phyloP scores from a whole-genome alignment of 2,888 invertebrate genomes.

The Scaptomyza caliginosa region DNA sequence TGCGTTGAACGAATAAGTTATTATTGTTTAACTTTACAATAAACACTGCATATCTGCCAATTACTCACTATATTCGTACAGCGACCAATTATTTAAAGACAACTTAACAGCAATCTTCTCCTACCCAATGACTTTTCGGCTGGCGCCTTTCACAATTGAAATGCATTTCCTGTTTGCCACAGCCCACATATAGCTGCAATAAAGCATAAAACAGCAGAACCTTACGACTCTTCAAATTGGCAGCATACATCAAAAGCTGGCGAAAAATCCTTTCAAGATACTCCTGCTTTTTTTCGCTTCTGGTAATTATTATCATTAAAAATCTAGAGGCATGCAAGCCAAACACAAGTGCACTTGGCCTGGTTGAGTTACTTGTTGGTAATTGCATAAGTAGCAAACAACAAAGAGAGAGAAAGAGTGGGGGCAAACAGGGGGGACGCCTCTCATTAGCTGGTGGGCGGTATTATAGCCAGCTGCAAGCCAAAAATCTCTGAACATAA shows the following conservation, averaged over 20 bases:
- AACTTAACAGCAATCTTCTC: not conserved
- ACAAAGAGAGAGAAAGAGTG: not conserved
- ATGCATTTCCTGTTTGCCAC: conserved; percentile 50
- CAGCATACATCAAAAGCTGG: conserved; percentile 68
- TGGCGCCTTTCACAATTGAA: conserved; percentile 43
- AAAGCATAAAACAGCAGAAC: no score
- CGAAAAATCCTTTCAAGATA: conserved; percentile 71
- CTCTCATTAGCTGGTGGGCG: conserved; percentile 59
- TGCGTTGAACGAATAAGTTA: no score
- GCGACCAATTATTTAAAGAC: conserved; percentile 10
- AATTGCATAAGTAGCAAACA: not conserved
- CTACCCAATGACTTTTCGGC: conserved; percentile 10
- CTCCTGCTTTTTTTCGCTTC: conserved; percentile 27
- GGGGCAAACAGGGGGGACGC: not conserved
- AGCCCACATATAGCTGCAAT: conserved; percentile 29
- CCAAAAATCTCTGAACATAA: conserved; percentile 62
- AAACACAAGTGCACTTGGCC: conserved; percentile 12
- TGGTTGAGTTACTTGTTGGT: conserved; percentile 17
- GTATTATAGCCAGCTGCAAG: conserved; percentile 40
- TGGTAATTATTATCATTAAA: conserved; percentile 58
- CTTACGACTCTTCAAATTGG: conserved; percentile 57
- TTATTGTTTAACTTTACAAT: no score
- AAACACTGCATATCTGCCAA: not conserved
- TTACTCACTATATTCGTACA: not conserved
- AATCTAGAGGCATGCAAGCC: conserved; percentile 48